These are phyloP conservation scores for Caradrina clavipalpis DNA, from an alignment of 2,888 invertebrate species.

Conservation along the genomic window DNA sequence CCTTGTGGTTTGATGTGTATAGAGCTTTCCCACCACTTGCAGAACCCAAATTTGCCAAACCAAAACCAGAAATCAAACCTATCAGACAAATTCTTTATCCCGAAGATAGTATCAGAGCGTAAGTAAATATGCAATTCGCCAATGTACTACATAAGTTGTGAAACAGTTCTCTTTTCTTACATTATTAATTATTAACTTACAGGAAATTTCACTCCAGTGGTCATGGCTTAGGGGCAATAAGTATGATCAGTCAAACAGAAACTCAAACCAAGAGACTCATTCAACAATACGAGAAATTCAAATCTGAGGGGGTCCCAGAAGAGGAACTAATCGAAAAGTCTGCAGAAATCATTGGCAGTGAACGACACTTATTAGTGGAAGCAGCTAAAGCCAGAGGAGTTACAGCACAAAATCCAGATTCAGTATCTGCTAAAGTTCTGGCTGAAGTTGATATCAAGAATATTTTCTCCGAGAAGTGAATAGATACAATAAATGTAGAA, in stretches of 20 bases:
- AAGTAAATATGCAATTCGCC: conserved; percentile 77
- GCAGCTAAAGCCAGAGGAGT: conserved; percentile 65
- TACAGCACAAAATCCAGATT: conserved; percentile 71
- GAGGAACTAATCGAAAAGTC: conserved; percentile 87
- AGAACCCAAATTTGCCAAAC: conserved; percentile 95
- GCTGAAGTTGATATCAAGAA: conserved; percentile 77
- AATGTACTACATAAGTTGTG: not conserved
- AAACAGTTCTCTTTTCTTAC: not conserved
- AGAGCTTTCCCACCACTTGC: conserved; percentile 96
- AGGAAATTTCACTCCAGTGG: conserved; percentile 93
- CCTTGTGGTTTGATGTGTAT: conserved; percentile 98
- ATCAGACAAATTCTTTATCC: conserved; percentile 94
- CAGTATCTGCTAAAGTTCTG: conserved; percentile 79
- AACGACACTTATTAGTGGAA: conserved; percentile 74
- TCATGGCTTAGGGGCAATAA: conserved; percentile 89
- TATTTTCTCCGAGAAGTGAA: conserved; percentile 77
- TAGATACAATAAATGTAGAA: not conserved
- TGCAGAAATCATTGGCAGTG: conserved; percentile 72
- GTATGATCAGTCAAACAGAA: conserved; percentile 88
- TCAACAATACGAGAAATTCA: conserved; percentile 91
- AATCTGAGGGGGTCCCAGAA: conserved; percentile 88
- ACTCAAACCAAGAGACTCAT: conserved; percentile 92
- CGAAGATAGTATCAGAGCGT: conserved; percentile 97
- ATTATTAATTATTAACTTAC: conserved; percentile 63
- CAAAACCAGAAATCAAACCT: conserved; percentile 90